phyloP scores from a whole-genome alignment of 2,797 vertebrate genomes.

The Diplodus puntazzo region DNA sequence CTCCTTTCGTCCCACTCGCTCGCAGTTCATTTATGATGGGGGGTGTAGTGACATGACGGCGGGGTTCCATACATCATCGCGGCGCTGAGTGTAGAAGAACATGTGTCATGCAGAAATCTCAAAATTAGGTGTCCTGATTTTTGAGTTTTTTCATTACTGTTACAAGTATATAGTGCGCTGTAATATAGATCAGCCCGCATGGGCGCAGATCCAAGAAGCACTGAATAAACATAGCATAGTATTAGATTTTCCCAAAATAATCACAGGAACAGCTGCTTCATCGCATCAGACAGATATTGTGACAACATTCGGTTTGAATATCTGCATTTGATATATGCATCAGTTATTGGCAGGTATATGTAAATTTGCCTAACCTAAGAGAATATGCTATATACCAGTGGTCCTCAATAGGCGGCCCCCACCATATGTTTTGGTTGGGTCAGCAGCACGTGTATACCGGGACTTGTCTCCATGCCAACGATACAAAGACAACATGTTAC shows the following conservation, averaged over 20 bases:
- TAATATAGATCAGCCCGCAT: slow-evolving; percentile 17
- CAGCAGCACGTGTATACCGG: too few relatives aligned
- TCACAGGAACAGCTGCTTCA: slow-evolving; percentile 29
- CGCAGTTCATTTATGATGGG: slow-evolving; percentile 27
- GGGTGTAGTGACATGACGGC: slow-evolving; percentile 9
- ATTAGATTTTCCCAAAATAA: not conserved
- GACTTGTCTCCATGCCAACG: too few relatives aligned
- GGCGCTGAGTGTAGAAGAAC: slow-evolving; percentile 11
- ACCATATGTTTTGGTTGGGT: too few relatives aligned
- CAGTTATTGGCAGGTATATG: not conserved
- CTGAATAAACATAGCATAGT: slow-evolving; percentile 1
- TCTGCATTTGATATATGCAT: not conserved
- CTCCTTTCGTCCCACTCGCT: slow-evolving; percentile 37
- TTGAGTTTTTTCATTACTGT: not conserved
- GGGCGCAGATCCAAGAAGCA: slow-evolving; percentile 12
- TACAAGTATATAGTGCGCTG: not conserved
- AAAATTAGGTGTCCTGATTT: not conserved
- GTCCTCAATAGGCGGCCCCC: too few relatives aligned
- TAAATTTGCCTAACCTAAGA: not conserved
- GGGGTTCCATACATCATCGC: slow-evolving; percentile 28
- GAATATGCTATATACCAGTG: not conserved
- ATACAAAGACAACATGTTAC: too few relatives aligned
- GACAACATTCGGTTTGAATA: not conserved
- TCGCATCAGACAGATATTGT: not conserved
- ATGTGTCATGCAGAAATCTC: slow-evolving; percentile 1